These are phyloP conservation scores for Pseudachorutes palmiensis DNA, from an alignment of 1,140 invertebrate genomes.

Conservation along the genomic window DNA sequence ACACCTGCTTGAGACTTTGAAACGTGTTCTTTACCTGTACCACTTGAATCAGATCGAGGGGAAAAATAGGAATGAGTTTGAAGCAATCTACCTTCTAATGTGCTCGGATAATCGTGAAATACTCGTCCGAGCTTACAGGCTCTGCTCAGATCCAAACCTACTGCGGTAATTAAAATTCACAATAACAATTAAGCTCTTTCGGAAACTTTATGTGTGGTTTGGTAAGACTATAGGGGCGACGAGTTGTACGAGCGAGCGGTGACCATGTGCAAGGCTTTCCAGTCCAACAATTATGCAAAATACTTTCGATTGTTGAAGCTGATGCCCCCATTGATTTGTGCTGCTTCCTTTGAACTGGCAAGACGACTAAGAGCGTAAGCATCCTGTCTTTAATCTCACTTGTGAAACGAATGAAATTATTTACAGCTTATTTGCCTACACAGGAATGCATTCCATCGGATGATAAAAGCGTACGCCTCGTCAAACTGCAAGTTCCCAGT, in stretches of 20 bases:
- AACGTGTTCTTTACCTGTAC: slow-evolving; percentile 50
- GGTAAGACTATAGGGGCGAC: slow-evolving; percentile 10
- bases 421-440: background rate
- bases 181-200: too few relatives aligned
- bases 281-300: slow-evolving; percentile 24
- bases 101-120: slow-evolving; percentile 22
- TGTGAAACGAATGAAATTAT: background rate
- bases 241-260: slow-evolving; percentile 9
- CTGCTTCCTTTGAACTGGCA: slow-evolving; percentile 23
- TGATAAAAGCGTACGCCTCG: slow-evolving; percentile 22
- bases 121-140: slow-evolving; percentile 26
- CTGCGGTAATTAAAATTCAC: too few relatives aligned
- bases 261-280: slow-evolving; percentile 24
- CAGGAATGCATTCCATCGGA: slow-evolving; percentile 23
- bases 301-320: slow-evolving; percentile 23
- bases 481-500: slow-evolving; percentile 27
- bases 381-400: background rate
- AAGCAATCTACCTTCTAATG: slow-evolving; percentile 24
- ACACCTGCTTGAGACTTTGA: slow-evolving; percentile 54
- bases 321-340: slow-evolving; percentile 25
- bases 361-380: slow-evolving; percentile 21
- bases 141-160: slow-evolving; percentile 12
- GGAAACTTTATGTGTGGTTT: too few relatives aligned
- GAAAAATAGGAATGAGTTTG: slow-evolving; percentile 26
- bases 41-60: slow-evolving; percentile 40